These are phyloP conservation scores for Lochmaea capreae DNA, from an alignment of 2,888 invertebrate species.

Conservation along the genomic window DNA sequence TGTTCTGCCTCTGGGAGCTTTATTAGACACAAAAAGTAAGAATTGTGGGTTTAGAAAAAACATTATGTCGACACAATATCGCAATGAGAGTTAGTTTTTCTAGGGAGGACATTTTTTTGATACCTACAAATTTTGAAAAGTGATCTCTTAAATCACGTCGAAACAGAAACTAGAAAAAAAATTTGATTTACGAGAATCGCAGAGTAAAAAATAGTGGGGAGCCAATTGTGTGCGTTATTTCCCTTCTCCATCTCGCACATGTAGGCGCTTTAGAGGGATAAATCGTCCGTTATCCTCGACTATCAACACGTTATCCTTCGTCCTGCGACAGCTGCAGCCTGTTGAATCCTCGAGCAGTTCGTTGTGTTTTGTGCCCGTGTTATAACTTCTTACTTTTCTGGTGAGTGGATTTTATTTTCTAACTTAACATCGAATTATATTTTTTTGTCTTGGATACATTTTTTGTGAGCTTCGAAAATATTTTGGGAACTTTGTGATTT, in stretches of 20 bases:
- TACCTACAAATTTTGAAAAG: not conserved
- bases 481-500: not conserved
- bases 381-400: conserved; percentile 24
- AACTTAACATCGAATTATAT: not conserved
- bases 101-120: not conserved
- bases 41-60: too few relatives aligned
- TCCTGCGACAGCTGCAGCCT: conserved; percentile 51
- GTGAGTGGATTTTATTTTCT: conserved; percentile 11
- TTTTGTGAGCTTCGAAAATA: not conserved
- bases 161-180: conserved; percentile 19
- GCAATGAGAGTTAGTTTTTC: not conserved
- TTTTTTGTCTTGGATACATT: not conserved
- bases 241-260: conserved; percentile 45
- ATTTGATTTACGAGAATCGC: conserved; percentile 24
- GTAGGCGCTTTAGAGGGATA: conserved; percentile 57
- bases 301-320: conserved; percentile 47
- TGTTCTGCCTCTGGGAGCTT: too few relatives aligned
- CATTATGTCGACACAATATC: too few relatives aligned
- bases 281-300: conserved; percentile 53
- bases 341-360: conserved; percentile 52
- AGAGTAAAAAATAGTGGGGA: conserved; percentile 39
- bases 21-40: too few relatives aligned
- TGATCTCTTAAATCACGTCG: conserved; percentile 7
- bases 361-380: conserved; percentile 30
- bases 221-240: conserved; percentile 42